Conservation (phyloP, 2,797 vertebrate genomes). For the Tamandua tetradactyla region DNA sequence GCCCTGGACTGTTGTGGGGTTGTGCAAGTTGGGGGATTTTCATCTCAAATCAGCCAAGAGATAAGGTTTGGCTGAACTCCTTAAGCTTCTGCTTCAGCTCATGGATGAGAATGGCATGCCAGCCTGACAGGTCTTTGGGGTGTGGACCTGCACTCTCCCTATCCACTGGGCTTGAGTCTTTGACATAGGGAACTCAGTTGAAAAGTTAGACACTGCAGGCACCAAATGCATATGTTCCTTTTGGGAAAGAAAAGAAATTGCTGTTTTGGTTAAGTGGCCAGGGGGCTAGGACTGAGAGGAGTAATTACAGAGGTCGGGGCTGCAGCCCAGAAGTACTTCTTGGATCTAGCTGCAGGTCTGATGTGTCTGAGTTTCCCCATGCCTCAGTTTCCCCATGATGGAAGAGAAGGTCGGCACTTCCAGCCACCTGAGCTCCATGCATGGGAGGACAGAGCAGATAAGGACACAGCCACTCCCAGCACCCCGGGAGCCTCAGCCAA, state of each 20-base stretch:
- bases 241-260: no score
- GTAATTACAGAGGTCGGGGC: neutral
- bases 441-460: neutral
- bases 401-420: neutral
- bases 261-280: neutral
- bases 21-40: neutral
- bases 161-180: neutral
- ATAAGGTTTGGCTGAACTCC: neutral
- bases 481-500: neutral
- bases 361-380: neutral
- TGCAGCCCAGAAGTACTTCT: neutral
- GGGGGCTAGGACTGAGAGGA: neutral
- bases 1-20: neutral
- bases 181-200: fast-evolving
- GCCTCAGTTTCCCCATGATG: neutral
- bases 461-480: neutral
- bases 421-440: neutral
- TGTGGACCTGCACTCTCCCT: neutral
- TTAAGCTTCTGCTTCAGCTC: neutral
- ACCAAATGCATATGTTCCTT: neutral
- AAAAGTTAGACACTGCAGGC: neutral
- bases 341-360: neutral
- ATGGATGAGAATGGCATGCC: neutral
- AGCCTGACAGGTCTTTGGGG: neutral
- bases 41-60: neutral